Conservation (phyloP, 1,140 invertebrate species). For the Zaprionus kolodkinae region DNA sequence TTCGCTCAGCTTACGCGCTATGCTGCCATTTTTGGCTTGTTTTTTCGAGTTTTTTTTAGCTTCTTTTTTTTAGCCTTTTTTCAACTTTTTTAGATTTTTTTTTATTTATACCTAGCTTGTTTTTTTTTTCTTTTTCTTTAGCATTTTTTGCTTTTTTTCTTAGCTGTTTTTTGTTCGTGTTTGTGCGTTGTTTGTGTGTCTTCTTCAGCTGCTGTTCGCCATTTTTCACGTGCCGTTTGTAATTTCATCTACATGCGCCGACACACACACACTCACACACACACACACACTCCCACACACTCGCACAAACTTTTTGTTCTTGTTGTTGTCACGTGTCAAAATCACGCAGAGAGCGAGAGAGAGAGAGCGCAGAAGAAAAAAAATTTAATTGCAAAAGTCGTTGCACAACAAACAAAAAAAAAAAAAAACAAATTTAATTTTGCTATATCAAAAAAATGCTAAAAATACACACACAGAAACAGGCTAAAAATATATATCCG, state of each 20-base stretch:
- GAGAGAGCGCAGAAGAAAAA: conserved; percentile 18
- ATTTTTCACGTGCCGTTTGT: conserved; percentile 35
- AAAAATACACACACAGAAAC: conserved; percentile 11
- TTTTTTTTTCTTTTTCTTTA: background rate
- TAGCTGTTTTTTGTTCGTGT: background rate
- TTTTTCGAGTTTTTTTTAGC: background rate
- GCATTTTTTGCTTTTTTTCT: conserved; percentile 9
- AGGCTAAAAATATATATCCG: conserved; percentile 1
- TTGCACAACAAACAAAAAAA: conserved; percentile 26
- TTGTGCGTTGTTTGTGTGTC: conserved; percentile 10
- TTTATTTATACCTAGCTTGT: background rate
- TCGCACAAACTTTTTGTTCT: conserved; percentile 22
- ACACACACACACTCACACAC: conserved; percentile 13
- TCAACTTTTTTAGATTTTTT: background rate
- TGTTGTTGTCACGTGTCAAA: conserved; percentile 51
- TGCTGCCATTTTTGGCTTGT: conserved; percentile 8
- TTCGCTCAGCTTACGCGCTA: conserved; percentile 29
- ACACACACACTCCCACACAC: background rate
- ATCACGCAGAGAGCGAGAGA: conserved; percentile 41
- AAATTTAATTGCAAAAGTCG: conserved; percentile 63
- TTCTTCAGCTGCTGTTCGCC: conserved; percentile 27
- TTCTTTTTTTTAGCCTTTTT: background rate
- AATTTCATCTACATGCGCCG: conserved; percentile 43
- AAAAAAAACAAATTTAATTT: conserved; percentile 29
- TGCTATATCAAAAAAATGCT: conserved; percentile 7